Conservation (phyloP, 2,113 vertebrate genomes). For the Trogon surrucura region DNA sequence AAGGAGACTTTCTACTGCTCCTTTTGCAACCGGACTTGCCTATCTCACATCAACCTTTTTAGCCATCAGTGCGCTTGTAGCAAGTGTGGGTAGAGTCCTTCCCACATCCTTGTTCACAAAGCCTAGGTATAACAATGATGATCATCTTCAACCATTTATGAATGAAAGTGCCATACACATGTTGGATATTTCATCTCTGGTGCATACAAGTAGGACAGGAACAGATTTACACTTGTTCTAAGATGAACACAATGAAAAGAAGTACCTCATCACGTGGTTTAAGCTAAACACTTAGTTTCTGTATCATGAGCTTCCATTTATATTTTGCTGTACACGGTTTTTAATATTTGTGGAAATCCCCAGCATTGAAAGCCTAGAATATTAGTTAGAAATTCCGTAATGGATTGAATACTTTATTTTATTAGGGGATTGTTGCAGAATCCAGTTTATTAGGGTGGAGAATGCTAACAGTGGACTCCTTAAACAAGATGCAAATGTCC, state of each 20-base stretch:
- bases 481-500: neutral
- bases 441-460: accelerated
- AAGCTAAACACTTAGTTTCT: neutral
- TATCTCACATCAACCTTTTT: no score
- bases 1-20: no score
- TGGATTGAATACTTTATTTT: neutral
- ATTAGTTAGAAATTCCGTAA: neutral
- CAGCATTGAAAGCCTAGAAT: neutral
- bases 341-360: neutral
- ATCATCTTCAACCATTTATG: neutral
- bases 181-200: neutral
- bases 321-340: neutral
- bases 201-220: neutral
- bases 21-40: no score
- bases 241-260: neutral
- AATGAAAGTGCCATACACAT: neutral
- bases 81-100: no score
- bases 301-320: neutral
- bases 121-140: no score
- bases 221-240: neutral
- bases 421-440: neutral
- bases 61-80: no score
- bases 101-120: no score
- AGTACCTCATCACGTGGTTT: neutral
- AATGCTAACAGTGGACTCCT: neutral